Evolutionary conservation across 2,797 vertebrate genomes (phyloP), one percentile per base, ranked within the genome.

Genomic region (Momotus momota): DNA sequence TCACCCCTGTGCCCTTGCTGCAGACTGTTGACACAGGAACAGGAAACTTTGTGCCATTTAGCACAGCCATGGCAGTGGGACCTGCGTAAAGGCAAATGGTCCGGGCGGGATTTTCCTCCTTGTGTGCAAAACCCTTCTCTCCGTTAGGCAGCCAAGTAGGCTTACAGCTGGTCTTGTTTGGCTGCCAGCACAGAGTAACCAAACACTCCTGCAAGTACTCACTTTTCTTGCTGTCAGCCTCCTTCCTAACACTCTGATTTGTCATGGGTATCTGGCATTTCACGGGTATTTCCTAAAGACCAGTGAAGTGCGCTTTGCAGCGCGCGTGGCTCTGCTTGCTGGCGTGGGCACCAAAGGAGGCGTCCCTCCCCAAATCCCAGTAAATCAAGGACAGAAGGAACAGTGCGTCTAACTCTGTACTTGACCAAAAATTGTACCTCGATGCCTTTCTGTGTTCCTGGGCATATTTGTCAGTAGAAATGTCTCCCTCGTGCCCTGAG

Each of bases 251-350:
- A 33, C 23, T 69, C 79, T 40, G 51, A 94, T 95, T 94, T 41
- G 79, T 96, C 82, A 83, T 10, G 89, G 94, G 22, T 95, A 71
- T 95, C 79, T 87, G 78, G 81, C 91, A 94, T 95, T 94, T 96
- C 92, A 96, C 0, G 87, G 94, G 73, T 94, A 62, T 95, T 95
- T 93, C 66, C 77, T 88, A 52, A 86, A 93, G 70, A 77, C 38
- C 75, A 51, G 69, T 60, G 82, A 67, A 96, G 93, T 26, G 49
- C 83, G 84, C 91, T 83, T 64, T 89, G 77, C 66, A 71, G 81
- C 61, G 66, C 1, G 66, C 70, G 14, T 62, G 67, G 54, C 8
- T 69, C 71, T 55, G 41, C 41, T 81, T 1, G 4, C 58, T 81
- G 92, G 82, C 88, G 45, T 15, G 38, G 16, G 22, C 51, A 79